Evolutionary conservation across 1,140 invertebrate species (phyloP), one percentile per base, ranked within the genome.

Genomic region (Oppia nitens): DNA sequence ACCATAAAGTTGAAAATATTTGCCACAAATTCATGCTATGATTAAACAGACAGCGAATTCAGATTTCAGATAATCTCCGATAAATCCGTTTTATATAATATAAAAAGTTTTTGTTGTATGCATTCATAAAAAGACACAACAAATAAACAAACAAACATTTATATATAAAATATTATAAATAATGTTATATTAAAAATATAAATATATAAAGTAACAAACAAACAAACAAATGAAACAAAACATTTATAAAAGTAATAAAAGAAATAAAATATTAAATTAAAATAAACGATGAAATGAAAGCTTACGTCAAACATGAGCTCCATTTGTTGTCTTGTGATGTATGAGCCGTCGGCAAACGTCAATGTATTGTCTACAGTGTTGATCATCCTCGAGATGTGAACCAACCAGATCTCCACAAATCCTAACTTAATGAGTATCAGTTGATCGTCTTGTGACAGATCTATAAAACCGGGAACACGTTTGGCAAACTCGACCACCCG

Each of bases 371-470:
- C 82, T 2, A 79, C 78, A 20, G 67, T 59, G 59, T 69, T 71
- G n/a, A 88, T 83, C 71, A 92, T 79, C 53, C 83, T 79, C 0
- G 87, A 78, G 55, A 89, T 83, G 64, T 92, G 82, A 53, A 84
- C 83, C 56, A 95, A 75, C 92, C 93, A 96, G 53, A 96, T 81
- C 74, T 97, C 92, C 71, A 96, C 93, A 76, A 96, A 96, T 32
- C 90, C 91, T 65, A 87, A 79, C 76, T 97, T 94, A 65, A 94
- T 91, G 47, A 95, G 77, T 64, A 92, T 91, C 55, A 95, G 76
- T 72, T 95, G 90, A 73, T 93, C 89, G 66, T 93, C 88, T 73
- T 93, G 89, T 23, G 82, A 81, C 54, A 94, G 77, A 53, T 83
- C 80, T 66, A 80, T 79, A 74, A 95, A 95, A 61, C 87, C 85